Percentiles rank a stretch among this genome's conserved stretches.
These are phyloP conservation scores for Hydractinia symbiolongicarpus DNA, from an alignment of 30 jellyfish, hydroid and myxozoan genomes.

Conservation along the genomic window DNA sequence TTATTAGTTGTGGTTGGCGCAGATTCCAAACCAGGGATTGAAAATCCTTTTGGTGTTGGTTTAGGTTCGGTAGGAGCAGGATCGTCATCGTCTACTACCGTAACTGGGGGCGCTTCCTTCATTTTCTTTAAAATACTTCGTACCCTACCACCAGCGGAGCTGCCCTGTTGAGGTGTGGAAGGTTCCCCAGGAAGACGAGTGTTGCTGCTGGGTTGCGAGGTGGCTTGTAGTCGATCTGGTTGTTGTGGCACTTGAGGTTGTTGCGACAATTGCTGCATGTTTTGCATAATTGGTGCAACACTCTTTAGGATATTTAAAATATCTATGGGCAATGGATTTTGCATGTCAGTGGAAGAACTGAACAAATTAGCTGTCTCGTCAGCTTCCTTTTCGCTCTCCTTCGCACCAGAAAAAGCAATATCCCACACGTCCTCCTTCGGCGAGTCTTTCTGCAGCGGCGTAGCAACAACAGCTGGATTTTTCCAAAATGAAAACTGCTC, in stretches of 20 bases:
- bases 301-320: constrained; percentile 18
- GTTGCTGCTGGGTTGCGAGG: not conserved
- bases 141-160: constrained; percentile 22
- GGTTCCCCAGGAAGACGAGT: not conserved
- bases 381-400: constrained; percentile 29
- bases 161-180: too few relatives aligned
- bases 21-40: constrained; percentile 29
- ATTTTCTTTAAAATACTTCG: constrained; percentile 39
- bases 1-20: not conserved
- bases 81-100: not conserved
- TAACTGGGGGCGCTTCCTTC: constrained; percentile 20
- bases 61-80: not conserved
- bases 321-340: constrained; percentile 17
- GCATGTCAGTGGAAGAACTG: constrained; percentile 1
- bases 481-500: constrained; percentile 89
- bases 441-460: constrained; percentile 32
- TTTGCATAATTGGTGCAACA: constrained; percentile 35
- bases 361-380: constrained; percentile 33
- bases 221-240: not conserved
- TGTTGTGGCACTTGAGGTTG: not conserved
- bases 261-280: constrained; percentile 14
- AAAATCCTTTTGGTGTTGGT: constrained; percentile 5
- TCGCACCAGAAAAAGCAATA: constrained; percentile 68
- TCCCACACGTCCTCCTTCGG: constrained; percentile 88
- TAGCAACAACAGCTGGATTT: constrained; percentile 11